Base-by-base conservation (phyloP, 2,797 vertebrate genomes). In the Galago senegalensis region DNA sequence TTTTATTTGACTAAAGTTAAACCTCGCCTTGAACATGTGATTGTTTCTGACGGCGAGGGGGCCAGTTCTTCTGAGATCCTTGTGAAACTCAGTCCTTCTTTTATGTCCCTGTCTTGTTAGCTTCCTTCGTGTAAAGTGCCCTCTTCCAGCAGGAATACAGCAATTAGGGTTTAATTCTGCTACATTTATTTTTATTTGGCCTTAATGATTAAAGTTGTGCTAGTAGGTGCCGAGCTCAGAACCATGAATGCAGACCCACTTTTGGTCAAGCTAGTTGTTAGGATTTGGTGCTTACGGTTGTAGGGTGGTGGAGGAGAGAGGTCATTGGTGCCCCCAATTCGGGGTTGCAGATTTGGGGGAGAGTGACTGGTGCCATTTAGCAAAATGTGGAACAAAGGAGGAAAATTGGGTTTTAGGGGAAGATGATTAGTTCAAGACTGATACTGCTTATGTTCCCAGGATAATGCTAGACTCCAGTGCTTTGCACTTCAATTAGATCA, bases 121-220 rank as follows among this genome's bases (percentile, higher is more conserved):
- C 70, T 88, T 92, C 56, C 81, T 83, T 85, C 46, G 7, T 83
- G 23, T 34, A 49, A 75, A 69, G 34, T 46, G 37, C 49, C 25
- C 34, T 92, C 67, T 37, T 83, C 83, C 70, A 90, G 53, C 46
- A 34, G 77, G 43, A 77, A 75, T 81, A 11, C 43, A 16, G 80
- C 80, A 72, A 77, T 84, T 77, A 89, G 77, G 58, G 72, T 89
- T 93, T 85, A 86, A 49, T 93, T 86, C 72, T 70, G n/a, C 23
- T n/a, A 90, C 46, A n/a, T 89, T 80, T 94, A 85, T 73, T 79
- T 97, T 94, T 96, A 61, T 73, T 94, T 95, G 58, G 34, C 37
- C 43, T 94, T 79, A 29, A 70, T 96, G 58, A 70, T 93, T 77
- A 93, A 79, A 82, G 79, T 77, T 60, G 61, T 46, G n/a, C 37